phyloP scores from a whole-genome alignment of 2,888 invertebrate species.

The Chrysomela aeneicollis region DNA sequence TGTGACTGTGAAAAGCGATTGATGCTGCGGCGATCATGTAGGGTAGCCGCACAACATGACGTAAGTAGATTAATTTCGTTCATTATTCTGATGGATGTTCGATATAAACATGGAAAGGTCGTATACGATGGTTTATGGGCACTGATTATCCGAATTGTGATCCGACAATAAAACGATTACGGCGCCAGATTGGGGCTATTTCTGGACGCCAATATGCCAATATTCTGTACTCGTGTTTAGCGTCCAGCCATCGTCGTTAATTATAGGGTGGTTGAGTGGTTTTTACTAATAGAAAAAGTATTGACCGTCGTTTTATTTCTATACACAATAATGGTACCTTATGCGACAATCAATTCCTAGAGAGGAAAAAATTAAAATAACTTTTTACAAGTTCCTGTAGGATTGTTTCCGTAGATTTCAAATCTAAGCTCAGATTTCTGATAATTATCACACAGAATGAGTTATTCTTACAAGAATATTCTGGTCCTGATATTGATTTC shows the following conservation, averaged over 20 bases:
- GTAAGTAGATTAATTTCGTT: neutral
- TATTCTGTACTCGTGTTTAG: neutral
- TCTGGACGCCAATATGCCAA: neutral
- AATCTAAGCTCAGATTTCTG: too few species aligned
- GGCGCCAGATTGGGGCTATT: neutral
- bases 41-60: neutral
- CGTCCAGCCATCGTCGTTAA: neutral
- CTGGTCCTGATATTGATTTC: too few species aligned
- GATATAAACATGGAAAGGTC: neutral
- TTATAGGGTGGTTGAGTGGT: too few species aligned
- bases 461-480: too few species aligned
- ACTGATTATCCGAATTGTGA: neutral
- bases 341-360: too few species aligned
- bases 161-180: neutral
- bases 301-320: too few species aligned
- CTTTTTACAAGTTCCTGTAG: too few species aligned
- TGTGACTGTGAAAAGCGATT: neutral
- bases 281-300: too few species aligned
- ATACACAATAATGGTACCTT: too few species aligned
- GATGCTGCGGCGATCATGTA: neutral
- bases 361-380: too few species aligned
- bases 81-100: neutral
- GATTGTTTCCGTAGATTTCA: too few species aligned
- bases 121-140: neutral
- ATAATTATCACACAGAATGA: too few species aligned